Conservation (phyloP, 2,797 vertebrate genomes). For the Helostoma temminkii region DNA sequence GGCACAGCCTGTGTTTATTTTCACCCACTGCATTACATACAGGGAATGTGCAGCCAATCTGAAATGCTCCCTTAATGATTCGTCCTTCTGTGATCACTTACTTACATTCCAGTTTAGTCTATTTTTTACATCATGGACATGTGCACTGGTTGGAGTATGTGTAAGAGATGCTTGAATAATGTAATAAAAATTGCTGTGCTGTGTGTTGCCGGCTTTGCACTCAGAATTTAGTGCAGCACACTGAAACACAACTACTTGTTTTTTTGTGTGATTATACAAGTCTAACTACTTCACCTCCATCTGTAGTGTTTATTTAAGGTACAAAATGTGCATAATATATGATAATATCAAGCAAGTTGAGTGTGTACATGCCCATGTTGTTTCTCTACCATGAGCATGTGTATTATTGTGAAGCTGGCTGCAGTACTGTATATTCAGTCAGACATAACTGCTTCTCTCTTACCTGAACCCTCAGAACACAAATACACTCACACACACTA, state of each 20-base stretch:
- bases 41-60: conserved; percentile 7
- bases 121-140: conserved; percentile 47
- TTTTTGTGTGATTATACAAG: conserved; percentile 47
- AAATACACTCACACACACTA: conserved; percentile 11
- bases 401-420: conserved; percentile 9
- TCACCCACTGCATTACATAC: neutral
- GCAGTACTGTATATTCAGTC: conserved; percentile 10
- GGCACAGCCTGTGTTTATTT: neutral
- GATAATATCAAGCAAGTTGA: conserved; percentile 32
- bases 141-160: conserved; percentile 33
- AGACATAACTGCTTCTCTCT: conserved; percentile 10
- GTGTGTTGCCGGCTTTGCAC: conserved; percentile 50
- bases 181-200: conserved; percentile 52
- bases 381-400: conserved; percentile 1
- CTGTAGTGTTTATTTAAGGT: conserved; percentile 54
- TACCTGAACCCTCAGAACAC: too few species aligned
- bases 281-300: conserved; percentile 66
- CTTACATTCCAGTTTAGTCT: conserved; percentile 35
- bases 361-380: neutral
- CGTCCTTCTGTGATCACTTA: conserved; percentile 16
- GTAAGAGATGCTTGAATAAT: conserved; percentile 56
- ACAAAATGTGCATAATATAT: conserved; percentile 54
- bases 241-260: conserved; percentile 58
- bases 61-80: conserved; percentile 35
- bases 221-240: conserved; percentile 70